Evolutionary conservation across 1,140 invertebrate genomes (phyloP).

Genomic region (Telenomus remus): DNA sequence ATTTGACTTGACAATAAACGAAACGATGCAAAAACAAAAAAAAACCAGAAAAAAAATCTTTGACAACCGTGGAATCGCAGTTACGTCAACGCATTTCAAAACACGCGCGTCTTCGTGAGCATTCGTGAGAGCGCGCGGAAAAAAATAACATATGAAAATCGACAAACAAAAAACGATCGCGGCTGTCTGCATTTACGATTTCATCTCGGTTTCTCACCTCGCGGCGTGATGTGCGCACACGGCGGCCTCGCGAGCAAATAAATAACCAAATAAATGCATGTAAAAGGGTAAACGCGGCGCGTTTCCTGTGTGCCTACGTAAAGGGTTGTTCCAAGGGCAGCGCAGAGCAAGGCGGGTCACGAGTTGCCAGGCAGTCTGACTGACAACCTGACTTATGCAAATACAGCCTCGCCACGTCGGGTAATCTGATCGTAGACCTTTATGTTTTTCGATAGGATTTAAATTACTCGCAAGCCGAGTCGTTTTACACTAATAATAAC

Average conservation of each 20-base stretch:
- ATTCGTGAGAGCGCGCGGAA: slow-evolving; percentile 15
- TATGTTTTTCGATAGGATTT: slow-evolving; percentile 69
- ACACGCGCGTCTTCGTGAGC: slow-evolving; percentile 20
- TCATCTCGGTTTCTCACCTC: slow-evolving; percentile 51
- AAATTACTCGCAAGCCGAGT: slow-evolving; percentile 69
- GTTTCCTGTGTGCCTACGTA: slow-evolving; percentile 52
- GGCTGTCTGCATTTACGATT: slow-evolving; percentile 30
- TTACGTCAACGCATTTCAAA: slow-evolving; percentile 14
- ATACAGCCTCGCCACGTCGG: slow-evolving; percentile 68
- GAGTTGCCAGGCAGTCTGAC: slow-evolving; percentile 73
- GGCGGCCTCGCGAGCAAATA: slow-evolving; percentile 38
- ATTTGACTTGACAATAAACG: slow-evolving; percentile 31
- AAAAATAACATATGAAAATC: too few species aligned
- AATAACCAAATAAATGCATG: slow-evolving; percentile 59
- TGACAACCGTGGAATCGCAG: slow-evolving; percentile 13
- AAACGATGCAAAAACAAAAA: slow-evolving; percentile 17
- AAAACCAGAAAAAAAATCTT: slow-evolving; percentile 10
- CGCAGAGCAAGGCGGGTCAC: slow-evolving; percentile 69
- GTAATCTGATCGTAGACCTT: slow-evolving; percentile 72
- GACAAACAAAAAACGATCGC: slow-evolving; percentile 1
- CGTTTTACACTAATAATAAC: slow-evolving; percentile 67
- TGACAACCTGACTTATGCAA: slow-evolving; percentile 76
- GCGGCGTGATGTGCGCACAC: slow-evolving; percentile 37
- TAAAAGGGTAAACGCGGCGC: slow-evolving; percentile 54
- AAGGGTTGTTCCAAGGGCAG: slow-evolving; percentile 66